Percentiles rank a stretch among this genome's conserved stretches.
phyloP scores from a whole-genome alignment of 2,888 invertebrate species.

The Ganaspis brasiliensis region DNA sequence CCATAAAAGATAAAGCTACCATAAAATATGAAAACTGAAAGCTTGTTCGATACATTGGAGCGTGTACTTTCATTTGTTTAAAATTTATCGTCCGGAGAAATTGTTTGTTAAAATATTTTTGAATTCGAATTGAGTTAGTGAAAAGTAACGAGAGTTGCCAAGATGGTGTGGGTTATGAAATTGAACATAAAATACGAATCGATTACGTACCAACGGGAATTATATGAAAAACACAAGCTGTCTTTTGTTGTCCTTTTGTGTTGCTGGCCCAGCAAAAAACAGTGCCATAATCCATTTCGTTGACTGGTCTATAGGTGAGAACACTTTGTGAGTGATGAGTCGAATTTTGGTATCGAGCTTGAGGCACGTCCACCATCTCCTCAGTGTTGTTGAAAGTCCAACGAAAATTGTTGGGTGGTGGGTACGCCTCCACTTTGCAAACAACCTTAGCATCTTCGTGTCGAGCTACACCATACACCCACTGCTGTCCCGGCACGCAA shows the following conservation, averaged over 20 bases:
- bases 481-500: conserved; percentile 88
- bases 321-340: conserved; percentile 83
- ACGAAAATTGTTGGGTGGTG: conserved; percentile 90
- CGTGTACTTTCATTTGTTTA: conserved; percentile 4
- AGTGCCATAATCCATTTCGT: conserved; percentile 89
- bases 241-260: conserved; percentile 86
- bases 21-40: conserved; percentile 21
- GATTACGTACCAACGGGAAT: conserved; percentile 83
- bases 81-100: conserved; percentile 16
- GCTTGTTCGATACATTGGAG: neutral
- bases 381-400: conserved; percentile 96
- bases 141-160: neutral
- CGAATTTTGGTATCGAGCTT: conserved; percentile 85
- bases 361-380: conserved; percentile 89
- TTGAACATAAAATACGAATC: neutral
- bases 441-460: conserved; percentile 90
- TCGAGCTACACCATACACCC: conserved; percentile 91
- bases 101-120: conserved; percentile 23
- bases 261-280: conserved; percentile 89
- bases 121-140: neutral
- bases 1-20: conserved; percentile 18
- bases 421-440: conserved; percentile 93
- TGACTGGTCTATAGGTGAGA: conserved; percentile 88
- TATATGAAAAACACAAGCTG: conserved; percentile 89
- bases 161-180: neutral